phyloP scores from a whole-genome alignment of 37 sponge, comb jelly and placozoan genomes.

The Oopsacas minuta region DNA sequence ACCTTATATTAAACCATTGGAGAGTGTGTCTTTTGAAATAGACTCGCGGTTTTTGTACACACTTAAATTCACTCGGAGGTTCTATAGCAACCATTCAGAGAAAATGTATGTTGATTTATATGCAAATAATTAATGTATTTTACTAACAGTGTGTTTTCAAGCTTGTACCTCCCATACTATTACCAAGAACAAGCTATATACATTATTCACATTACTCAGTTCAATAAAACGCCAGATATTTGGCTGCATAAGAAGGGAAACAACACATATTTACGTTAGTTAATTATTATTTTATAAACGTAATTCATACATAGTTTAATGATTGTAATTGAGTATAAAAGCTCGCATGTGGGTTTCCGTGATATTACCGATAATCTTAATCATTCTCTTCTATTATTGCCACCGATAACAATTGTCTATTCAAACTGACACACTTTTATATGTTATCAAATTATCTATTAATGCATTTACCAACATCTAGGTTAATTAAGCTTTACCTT shows the following conservation, averaged over 20 bases:
- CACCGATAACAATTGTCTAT: too few relatives aligned
- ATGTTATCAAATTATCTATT: too few relatives aligned
- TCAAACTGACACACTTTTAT: too few relatives aligned
- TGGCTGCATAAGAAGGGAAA: background rate
- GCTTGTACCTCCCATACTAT: background rate
- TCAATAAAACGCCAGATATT: background rate
- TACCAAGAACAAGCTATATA: background rate
- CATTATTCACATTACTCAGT: background rate
- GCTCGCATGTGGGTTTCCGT: too few relatives aligned
- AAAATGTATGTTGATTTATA: background rate
- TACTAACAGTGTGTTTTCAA: background rate
- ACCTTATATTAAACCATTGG: background rate
- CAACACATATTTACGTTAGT: conserved; percentile 2
- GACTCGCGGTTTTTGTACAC: background rate
- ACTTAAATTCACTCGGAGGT: background rate
- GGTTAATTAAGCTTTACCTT: too few relatives aligned
- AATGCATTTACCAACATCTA: too few relatives aligned
- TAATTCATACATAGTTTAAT: too few relatives aligned
- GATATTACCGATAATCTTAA: too few relatives aligned
- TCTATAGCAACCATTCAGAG: background rate
- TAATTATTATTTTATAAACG: too few relatives aligned
- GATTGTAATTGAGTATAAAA: too few relatives aligned
- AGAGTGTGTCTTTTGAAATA: background rate
- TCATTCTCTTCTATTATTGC: too few relatives aligned
- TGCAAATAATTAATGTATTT: background rate